Evolutionary conservation across 2,797 vertebrate genomes (phyloP).

Genomic region (Chaetophractus vellerosus): DNA sequence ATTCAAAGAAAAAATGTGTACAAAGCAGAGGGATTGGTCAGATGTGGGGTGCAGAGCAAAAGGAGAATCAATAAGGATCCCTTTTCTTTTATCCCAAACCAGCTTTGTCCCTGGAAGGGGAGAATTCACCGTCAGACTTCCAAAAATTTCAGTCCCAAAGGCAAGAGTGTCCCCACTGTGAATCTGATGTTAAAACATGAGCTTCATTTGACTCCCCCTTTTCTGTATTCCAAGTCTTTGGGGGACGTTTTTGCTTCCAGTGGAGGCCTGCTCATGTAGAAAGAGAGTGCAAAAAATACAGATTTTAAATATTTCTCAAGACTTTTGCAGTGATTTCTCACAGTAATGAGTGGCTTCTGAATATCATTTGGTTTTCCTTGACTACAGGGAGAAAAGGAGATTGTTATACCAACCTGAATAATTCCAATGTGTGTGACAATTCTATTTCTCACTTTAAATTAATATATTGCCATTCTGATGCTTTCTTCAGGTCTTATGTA

Average conservation of each 20-base stretch:
- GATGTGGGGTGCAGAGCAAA: background rate
- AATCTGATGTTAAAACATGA: background rate
- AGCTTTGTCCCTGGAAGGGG: background rate
- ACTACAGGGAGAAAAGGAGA: conserved; percentile 76
- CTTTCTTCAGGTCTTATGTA: conserved; percentile 57
- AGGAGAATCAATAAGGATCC: background rate
- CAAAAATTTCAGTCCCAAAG: background rate
- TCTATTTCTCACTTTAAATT: conserved; percentile 79
- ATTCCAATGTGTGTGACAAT: conserved; percentile 78
- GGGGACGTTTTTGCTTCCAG: conserved; percentile 44
- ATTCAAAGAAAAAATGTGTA: background rate
- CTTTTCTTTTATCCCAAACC: background rate
- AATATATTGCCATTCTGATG: conserved; percentile 45
- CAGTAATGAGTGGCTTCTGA: conserved; percentile 73
- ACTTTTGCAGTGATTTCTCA: conserved; percentile 70
- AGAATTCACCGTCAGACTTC: conserved; percentile 4
- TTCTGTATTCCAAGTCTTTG: background rate
- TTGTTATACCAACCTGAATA: conserved; percentile 77
- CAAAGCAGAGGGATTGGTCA: background rate
- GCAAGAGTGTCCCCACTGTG: conserved; percentile 11
- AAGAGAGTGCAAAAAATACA: conserved; percentile 36
- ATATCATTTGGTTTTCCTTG: conserved; percentile 75
- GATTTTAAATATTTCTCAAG: conserved; percentile 69
- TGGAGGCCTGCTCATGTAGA: conserved; percentile 18
- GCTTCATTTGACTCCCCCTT: background rate